These are phyloP conservation scores for Antechinus stuartii DNA, from an alignment of 2,113 vertebrate species.

Conservation along the genomic window DNA sequence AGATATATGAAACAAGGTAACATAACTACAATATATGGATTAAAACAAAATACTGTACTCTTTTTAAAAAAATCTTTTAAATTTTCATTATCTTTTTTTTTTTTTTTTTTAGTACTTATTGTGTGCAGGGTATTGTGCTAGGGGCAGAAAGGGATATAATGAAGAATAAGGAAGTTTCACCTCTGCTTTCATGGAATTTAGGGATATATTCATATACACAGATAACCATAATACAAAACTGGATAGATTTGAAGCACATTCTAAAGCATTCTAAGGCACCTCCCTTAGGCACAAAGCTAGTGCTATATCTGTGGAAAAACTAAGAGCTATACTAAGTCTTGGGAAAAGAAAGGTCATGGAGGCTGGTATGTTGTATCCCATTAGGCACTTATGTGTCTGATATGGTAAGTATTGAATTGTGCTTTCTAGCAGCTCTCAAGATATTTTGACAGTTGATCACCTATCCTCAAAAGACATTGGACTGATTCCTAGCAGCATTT, in stretches of 20 bases:
- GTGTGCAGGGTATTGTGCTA: neutral
- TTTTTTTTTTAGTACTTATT: neutral
- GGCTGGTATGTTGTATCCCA: neutral
- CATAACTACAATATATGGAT: neutral
- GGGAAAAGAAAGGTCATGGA: neutral
- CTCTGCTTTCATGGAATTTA: neutral
- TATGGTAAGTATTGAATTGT: neutral
- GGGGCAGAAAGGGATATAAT: neutral
- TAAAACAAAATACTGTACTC: neutral
- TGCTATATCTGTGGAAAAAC: neutral
- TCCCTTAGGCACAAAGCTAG: neutral
- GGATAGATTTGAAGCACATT: neutral
- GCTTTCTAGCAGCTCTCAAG: constrained; percentile 32
- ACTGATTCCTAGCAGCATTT: constrained; percentile 63
- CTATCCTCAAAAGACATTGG: constrained; percentile 31
- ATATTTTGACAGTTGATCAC: constrained; percentile 38
- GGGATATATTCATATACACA: neutral
- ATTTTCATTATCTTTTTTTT: neutral
- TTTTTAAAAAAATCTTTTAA: neutral
- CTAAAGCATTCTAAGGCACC: neutral
- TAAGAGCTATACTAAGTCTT: neutral
- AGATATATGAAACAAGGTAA: neutral
- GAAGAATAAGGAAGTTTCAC: neutral
- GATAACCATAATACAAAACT: neutral
- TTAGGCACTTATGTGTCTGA: neutral